A percentile compares a stretch with the other conserved stretches of the same genome.
phyloP scores from a whole-genome alignment of 2,888 invertebrate genomes.

The Cepaea hortensis region DNA sequence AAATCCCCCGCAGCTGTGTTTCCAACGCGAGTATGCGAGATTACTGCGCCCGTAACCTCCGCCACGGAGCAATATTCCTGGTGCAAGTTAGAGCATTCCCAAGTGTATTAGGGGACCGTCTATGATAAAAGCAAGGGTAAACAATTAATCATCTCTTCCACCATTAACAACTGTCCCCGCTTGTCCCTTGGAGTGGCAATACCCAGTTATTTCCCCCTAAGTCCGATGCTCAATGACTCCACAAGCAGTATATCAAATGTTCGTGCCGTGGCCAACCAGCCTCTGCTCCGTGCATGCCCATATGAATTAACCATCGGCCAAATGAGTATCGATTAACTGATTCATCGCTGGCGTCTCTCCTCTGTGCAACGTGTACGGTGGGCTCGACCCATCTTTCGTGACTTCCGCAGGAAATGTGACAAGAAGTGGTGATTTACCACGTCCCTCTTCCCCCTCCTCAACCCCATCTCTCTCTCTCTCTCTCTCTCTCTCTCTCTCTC shows the following conservation, averaged over 20 bases:
- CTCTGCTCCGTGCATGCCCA: not conserved
- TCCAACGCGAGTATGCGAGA: no score
- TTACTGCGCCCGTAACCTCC: no score
- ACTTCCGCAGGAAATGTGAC: not conserved
- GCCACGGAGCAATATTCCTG: no score
- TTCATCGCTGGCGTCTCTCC: not conserved
- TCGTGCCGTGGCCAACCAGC: not conserved
- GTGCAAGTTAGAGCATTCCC: no score
- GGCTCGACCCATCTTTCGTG: not conserved
- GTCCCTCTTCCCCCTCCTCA: no score
- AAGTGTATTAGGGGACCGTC: not conserved
- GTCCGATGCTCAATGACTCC: not conserved
- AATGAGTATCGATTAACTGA: conserved; percentile 27
- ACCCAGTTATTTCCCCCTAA: not conserved
- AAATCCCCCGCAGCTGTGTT: no score
- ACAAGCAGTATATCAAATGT: not conserved
- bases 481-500: no score
- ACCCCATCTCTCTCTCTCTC: no score
- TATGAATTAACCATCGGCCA: conserved; percentile 35
- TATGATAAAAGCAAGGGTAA: conserved; percentile 16
- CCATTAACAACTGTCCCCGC: not conserved
- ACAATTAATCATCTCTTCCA: not conserved
- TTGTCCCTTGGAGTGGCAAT: not conserved
- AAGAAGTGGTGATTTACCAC: not conserved
- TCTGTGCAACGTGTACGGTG: not conserved